Evolutionary conservation across 2,113 vertebrate genomes (phyloP), one percentile per base, ranked within the genome.

Genomic region (Ornithorhynchus anatinus): DNA sequence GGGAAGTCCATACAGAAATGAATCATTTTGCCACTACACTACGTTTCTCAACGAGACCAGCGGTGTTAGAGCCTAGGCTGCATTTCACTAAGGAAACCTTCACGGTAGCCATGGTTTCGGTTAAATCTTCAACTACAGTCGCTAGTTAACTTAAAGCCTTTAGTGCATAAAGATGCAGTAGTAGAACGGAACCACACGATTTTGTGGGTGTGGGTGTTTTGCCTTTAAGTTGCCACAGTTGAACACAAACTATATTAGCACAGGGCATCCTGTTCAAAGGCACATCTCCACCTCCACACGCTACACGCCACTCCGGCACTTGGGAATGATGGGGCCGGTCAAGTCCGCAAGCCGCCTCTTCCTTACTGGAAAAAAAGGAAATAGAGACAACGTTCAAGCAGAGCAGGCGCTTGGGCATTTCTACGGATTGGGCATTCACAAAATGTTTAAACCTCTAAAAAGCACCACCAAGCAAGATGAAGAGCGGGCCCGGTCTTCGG

Each of bases 251-350:
- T 45, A 23, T n/a, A n/a, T 84, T 8, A 4, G 70, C 27, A 66
- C 66, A 74, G 50, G 72, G 51, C 16, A 65, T 87, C 79, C 79
- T 83, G 84, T 80, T 79, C 72, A 69, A 50, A 77, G 76, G 77
- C 60, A 22, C 9, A 53, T 50, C 44, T 64, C 44, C 62, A 2
- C 14, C 56, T 23, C 50, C 64, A 48, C 80, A 58, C 43, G 5
- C 86, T 97, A 99, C 89, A 98, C 92, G 68, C 95, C 94, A 50
- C 94, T 97, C 90, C 97, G 95, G 94, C 96, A 97, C 89, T 96
- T 99, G 69, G 97, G 98, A 86, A 96, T 95, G 92, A 99, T 97
- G 81, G 97, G 96, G 86, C 96, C 96, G 1, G 92, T 93, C 78
- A 95, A 11, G 62, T 94, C 96, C 25, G 96, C 97, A 59, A 97